Base-by-base conservation (phyloP, 2,888 invertebrate genomes). In the Pachycephus smyrnensis region DNA sequence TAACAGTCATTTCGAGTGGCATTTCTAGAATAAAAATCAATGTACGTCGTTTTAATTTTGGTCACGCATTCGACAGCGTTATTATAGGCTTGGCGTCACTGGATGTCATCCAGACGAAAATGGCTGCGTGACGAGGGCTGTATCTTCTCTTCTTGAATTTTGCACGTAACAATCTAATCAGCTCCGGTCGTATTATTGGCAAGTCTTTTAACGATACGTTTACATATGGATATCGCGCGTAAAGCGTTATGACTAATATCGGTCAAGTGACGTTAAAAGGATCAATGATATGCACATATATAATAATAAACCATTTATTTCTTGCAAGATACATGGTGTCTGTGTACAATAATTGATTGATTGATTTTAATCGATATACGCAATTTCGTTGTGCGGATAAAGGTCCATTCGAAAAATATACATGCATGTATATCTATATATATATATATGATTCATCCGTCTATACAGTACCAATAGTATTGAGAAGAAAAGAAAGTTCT, bases 241-340 rank as follows among this genome's bases (percentile, higher is more conserved):
- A 55, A 23, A 23, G 2, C 55, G 23, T 55, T 55, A 55, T 55
- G 55, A 55, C 55, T 55, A 55, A 55, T 9, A 55, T 55, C 55
- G 9, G 23, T 55, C 23, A 1, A 55, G 23, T 55, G 23, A 55
- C 55, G 55, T 55, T 55, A 23, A 9, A 55, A 15, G 40, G 55
- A 55, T 55, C 23, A 55, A 55, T 23, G 55, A 55, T 4, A 55
- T 55, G 55, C 55, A 23, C 9, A 23, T 55, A 23, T 15, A 55
- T 23, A 80, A 80, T 82, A 81, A 82, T 83, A 80, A 84, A 79
- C 69, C 73, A 79, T 84, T 82, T 84, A 84, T 86, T 83, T 82
- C 79, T 82, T 68, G 81, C 77, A 85, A 84, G 81, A 86, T 86
- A 84, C 82, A 82, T 86, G 80, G 81, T 76, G 82, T 82, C 55